Evolutionary conservation across 2,888 invertebrate genomes (phyloP).

Genomic region (Himalopsyche anomala): DNA sequence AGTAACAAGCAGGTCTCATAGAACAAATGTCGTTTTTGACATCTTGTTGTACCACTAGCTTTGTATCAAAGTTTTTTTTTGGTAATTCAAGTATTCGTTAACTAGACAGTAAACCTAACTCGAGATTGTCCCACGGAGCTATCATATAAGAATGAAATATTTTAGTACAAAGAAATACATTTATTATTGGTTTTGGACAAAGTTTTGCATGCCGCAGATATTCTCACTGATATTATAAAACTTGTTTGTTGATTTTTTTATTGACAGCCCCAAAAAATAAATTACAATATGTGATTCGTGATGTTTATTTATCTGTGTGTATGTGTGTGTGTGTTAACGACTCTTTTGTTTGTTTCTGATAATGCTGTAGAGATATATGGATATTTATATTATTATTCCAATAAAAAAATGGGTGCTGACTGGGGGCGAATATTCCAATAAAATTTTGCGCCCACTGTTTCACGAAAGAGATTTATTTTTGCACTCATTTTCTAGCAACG

Average conservation of each 20-base stretch:
- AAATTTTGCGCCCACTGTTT: too few species aligned
- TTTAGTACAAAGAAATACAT: slow-evolving; percentile 47
- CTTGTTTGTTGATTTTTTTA: slow-evolving; percentile 47
- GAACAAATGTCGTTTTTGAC: too few species aligned
- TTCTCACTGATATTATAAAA: slow-evolving; percentile 49
- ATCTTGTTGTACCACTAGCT: too few species aligned
- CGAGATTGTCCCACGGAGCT: slow-evolving; percentile 24
- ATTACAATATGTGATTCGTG: slow-evolving; percentile 30
- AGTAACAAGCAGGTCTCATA: too few species aligned
- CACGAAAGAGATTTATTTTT: too few species aligned
- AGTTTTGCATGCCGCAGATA: slow-evolving; percentile 61
- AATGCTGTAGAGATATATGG: slow-evolving; percentile 5
- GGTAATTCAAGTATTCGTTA: too few species aligned
- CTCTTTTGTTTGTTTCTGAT: slow-evolving; percentile 34
- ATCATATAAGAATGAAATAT: slow-evolving; percentile 42
- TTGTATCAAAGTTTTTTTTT: too few species aligned
- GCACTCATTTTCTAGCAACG: too few species aligned
- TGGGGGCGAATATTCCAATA: slow-evolving; percentile 2
- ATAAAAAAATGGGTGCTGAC: background rate
- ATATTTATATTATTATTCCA: slow-evolving; percentile 2
- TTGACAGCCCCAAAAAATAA: slow-evolving; percentile 33
- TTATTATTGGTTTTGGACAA: slow-evolving; percentile 57
- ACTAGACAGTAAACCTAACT: background rate
- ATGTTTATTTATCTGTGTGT: background rate
- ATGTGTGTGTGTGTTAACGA: slow-evolving; percentile 6